Evolutionary conservation across 1,140 invertebrate genomes (phyloP), one percentile per base, ranked within the genome.

Genomic region (Bombus ignitus): DNA sequence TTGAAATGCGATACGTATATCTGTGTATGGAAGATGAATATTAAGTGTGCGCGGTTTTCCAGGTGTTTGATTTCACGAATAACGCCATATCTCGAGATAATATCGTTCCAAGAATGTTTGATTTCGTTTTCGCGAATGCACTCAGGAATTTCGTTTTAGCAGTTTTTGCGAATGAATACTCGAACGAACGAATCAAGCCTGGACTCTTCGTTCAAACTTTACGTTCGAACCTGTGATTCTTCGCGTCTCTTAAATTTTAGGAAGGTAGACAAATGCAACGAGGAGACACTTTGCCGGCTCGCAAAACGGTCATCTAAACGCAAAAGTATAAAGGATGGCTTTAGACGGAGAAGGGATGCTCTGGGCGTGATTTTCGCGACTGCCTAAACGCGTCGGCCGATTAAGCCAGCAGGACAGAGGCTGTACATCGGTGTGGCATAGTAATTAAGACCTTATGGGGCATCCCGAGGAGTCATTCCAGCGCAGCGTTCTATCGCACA

Each of bases 361-460:
- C 2, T 2, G 5, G 18, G 0, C 3, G 32, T 44, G 25, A 53
- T 77, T 32, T 42, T 77, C 18, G 18, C 75, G 39, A 84, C 71
- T 88, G 32, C 65, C 39, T 68, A 37, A 77, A 57, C 70, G 72
- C 70, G 53, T 2, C 37, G 18, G 42, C 32, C 44, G 68, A 78
- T 83, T 65, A 68, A 77, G 35, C 22, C 25, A n/a, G 57, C 25
- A n/a, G 57, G 57, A 80, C 44, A 66, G 65, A 59, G 42, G 32
- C 42, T 35, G 73, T 25, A 10, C 59, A 32, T 6, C 70, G 70
- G 22, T 65, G 65, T 37, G 76, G 74, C 66, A 66, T 71, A 83
- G 87, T 92, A 93, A 93, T 93, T 93, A 92, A 93, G 92, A 91
- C 87, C 83, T 92, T 90, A 91, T 88, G 83, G 89, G 87, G 74